Evolutionary conservation across 2,888 invertebrate genomes (phyloP).

Genomic region (Ommatoiulus sabulosus): DNA sequence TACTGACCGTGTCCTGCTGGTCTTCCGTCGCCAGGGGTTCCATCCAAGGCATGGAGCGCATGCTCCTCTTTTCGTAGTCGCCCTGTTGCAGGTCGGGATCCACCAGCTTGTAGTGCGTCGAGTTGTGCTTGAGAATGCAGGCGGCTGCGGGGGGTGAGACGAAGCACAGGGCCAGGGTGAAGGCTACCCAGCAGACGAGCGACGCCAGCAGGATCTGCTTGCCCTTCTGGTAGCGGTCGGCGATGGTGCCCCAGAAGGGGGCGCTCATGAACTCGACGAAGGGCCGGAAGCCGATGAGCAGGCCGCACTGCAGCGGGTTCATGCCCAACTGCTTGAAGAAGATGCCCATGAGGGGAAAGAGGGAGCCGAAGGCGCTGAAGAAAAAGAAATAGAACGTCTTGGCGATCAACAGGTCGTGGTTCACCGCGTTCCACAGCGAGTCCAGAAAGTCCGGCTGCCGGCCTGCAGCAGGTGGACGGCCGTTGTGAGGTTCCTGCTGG

Average conservation of each 20-base stretch:
- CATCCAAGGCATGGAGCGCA: conserved; percentile 9
- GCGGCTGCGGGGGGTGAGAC: conserved; percentile 93
- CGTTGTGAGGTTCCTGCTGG: conserved; percentile 13
- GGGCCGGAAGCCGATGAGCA: conserved; percentile 94
- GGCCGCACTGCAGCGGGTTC: conserved; percentile 95
- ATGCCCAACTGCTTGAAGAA: conserved; percentile 99
- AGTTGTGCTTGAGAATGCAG: conserved; percentile 79
- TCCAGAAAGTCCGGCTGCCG: conserved; percentile 78
- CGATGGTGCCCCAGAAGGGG: conserved; percentile 97
- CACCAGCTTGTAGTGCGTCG: conserved; percentile 72
- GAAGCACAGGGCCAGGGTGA: conserved; percentile 95
- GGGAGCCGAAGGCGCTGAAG: conserved; percentile 97
- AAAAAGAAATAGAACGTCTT: conserved; percentile 99
- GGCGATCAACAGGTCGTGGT: conserved; percentile 91
- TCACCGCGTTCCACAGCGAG: conserved; percentile 83
- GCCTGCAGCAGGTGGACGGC: conserved; percentile 25
- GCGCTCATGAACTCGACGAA: conserved; percentile 97
- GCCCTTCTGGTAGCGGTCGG: conserved; percentile 90
- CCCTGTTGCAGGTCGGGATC: conserved; percentile 25
- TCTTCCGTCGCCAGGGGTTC: conserved; percentile 16
- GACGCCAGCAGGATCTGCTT: conserved; percentile 90
- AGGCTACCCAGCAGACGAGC: conserved; percentile 94
- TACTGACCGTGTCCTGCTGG: not conserved
- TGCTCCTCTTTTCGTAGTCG: conserved; percentile 39
- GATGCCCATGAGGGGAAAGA: conserved; percentile 98